Evolutionary conservation across 2,113 vertebrate genomes (phyloP).

Genomic region (Anthoscopus minutus): DNA sequence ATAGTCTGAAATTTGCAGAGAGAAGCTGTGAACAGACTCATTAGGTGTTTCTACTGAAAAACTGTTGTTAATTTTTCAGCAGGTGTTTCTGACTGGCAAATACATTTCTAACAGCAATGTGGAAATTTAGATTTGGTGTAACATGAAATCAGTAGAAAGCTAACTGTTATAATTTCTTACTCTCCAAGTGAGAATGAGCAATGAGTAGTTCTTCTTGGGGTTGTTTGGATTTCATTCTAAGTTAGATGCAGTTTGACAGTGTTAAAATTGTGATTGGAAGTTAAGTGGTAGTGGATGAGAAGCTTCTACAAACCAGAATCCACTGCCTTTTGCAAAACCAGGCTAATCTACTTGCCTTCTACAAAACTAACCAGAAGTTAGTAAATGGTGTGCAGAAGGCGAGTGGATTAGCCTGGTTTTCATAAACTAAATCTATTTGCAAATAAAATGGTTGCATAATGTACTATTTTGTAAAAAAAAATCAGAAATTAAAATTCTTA

Average conservation of each 20-base stretch:
- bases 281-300: not conserved
- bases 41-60: not conserved
- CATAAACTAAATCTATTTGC: not conserved
- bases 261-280: not conserved
- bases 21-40: not conserved
- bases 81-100: not conserved
- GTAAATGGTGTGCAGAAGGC: not conserved
- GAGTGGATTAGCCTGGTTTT: not conserved
- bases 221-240: constrained; percentile 7
- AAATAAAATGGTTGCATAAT: not conserved
- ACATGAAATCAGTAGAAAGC: not conserved
- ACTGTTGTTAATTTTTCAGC: not conserved
- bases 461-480: not conserved
- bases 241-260: not conserved
- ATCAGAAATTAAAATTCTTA: not conserved
- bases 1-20: not conserved
- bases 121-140: not conserved
- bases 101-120: not conserved
- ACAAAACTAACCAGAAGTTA: too few relatives aligned
- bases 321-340: too few relatives aligned
- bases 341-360: too few relatives aligned
- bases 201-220: not conserved
- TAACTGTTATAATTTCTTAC: not conserved
- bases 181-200: not conserved
- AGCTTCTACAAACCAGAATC: too few relatives aligned